Percentiles rank a stretch among this genome's conserved stretches.
Conservation (phyloP, 2,113 vertebrate genomes). For the Anser cygnoides region DNA sequence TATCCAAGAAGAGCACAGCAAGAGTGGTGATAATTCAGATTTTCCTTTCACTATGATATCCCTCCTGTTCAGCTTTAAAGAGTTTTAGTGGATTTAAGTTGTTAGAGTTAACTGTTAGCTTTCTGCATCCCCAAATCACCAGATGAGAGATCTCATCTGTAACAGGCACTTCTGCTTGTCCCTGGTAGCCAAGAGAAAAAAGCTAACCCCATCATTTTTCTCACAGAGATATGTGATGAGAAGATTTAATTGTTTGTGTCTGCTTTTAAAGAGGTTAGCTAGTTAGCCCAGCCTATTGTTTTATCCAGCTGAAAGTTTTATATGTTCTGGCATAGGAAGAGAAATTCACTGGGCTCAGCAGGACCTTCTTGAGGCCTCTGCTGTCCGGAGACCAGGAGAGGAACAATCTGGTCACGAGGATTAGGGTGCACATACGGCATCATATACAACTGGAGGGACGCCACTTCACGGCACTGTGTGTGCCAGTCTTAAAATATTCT, state of each 20-base stretch:
- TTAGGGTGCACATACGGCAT: background rate
- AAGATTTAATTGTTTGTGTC: slow-evolving; percentile 3
- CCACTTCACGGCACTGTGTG: background rate
- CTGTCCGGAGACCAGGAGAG: background rate
- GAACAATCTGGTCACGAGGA: background rate
- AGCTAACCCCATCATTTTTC: background rate
- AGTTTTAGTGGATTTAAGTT: background rate
- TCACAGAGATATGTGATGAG: background rate
- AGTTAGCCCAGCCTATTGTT: slow-evolving; percentile 10
- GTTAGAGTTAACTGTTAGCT: background rate
- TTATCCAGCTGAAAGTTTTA: slow-evolving; percentile 22
- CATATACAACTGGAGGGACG: background rate
- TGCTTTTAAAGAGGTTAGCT: slow-evolving; percentile 20
- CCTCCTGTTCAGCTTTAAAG: background rate
- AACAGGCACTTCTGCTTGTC: background rate
- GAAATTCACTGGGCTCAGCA: slow-evolving; percentile 6
- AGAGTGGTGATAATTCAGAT: background rate
- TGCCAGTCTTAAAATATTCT: background rate
- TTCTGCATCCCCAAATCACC: background rate
- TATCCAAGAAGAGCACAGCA: background rate
- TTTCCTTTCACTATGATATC: background rate
- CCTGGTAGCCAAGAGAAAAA: background rate
- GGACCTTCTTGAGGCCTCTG: background rate
- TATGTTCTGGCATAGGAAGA: background rate
- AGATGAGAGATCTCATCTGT: background rate